Conservation (phyloP, 2,797 vertebrate species). For the Chiroxiphia lanceolata region DNA sequence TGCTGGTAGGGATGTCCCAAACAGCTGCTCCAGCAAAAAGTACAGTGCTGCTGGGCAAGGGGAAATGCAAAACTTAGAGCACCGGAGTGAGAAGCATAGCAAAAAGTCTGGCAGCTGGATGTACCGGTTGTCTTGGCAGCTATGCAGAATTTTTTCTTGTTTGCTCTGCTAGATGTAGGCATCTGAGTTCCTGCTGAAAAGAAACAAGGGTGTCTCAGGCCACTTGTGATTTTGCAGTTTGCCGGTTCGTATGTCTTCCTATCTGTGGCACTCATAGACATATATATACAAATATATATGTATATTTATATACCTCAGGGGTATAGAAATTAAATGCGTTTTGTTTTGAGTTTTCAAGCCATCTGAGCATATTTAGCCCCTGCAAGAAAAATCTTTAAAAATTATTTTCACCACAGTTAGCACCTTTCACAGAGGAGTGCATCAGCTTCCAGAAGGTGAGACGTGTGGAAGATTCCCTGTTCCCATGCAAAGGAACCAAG, state of each 20-base stretch:
- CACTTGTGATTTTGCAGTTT: neutral
- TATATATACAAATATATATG: neutral
- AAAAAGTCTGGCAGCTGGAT: neutral
- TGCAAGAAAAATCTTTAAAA: neutral
- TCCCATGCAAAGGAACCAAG: accelerated
- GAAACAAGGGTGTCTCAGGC: neutral
- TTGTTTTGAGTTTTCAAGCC: neutral
- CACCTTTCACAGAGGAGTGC: neutral
- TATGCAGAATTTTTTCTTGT: neutral
- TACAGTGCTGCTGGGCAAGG: neutral
- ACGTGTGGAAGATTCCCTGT: neutral
- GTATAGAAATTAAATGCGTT: neutral
- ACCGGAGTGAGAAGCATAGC: accelerated
- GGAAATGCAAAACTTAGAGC: neutral
- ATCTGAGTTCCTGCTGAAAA: neutral
- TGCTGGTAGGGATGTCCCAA: neutral
- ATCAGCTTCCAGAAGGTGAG: neutral
- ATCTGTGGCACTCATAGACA: neutral
- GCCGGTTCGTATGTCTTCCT: neutral
- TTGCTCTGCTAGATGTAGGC: neutral
- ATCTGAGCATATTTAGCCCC: neutral
- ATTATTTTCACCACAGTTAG: neutral
- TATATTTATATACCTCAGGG: neutral
- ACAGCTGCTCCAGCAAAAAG: neutral
- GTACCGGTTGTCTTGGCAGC: neutral